phyloP scores from a whole-genome alignment of 2,113 vertebrate genomes.

The Brachionichthys hirsutus region DNA sequence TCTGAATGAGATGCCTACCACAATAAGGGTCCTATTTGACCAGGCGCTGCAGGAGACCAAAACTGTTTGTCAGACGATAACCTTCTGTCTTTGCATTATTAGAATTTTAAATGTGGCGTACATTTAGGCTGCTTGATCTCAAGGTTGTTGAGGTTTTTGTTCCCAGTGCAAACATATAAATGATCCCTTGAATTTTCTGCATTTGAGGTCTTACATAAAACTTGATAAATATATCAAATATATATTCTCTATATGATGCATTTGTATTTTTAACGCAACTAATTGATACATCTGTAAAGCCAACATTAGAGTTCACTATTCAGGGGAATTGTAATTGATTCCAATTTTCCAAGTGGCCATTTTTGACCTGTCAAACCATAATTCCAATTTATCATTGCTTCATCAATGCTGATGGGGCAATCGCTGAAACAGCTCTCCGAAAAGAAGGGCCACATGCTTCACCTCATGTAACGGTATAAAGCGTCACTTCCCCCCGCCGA shows the following conservation, averaged over 20 bases:
- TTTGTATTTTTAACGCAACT: no score
- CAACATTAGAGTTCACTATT: constrained; percentile 1
- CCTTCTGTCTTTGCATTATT: constrained; percentile 34
- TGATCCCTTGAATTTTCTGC: neutral
- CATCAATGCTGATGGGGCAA: constrained; percentile 61
- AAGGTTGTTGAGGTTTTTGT: neutral
- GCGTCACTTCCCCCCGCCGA: constrained; percentile 20
- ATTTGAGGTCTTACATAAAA: neutral
- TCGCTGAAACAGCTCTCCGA: constrained; percentile 45
- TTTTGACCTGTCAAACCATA: constrained; percentile 64
- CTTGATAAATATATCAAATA: neutral
- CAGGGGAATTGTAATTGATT: constrained; percentile 47
- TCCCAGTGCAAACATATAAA: neutral
- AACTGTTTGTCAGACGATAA: constrained; percentile 43
- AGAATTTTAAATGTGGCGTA: constrained; percentile 40
- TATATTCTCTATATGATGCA: no score
- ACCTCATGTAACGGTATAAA: constrained; percentile 60
- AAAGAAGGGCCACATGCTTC: constrained; percentile 40
- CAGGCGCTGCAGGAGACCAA: constrained; percentile 47
- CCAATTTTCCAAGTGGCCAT: constrained; percentile 46
- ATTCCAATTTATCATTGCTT: constrained; percentile 59
- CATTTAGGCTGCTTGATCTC: constrained; percentile 4
- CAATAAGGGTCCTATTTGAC: constrained; percentile 63
- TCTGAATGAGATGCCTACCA: constrained; percentile 67
- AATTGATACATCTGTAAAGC: neutral